These are phyloP conservation scores for Nyctalus aviator DNA, from an alignment of 2,797 vertebrate genomes.

Conservation along the genomic window DNA sequence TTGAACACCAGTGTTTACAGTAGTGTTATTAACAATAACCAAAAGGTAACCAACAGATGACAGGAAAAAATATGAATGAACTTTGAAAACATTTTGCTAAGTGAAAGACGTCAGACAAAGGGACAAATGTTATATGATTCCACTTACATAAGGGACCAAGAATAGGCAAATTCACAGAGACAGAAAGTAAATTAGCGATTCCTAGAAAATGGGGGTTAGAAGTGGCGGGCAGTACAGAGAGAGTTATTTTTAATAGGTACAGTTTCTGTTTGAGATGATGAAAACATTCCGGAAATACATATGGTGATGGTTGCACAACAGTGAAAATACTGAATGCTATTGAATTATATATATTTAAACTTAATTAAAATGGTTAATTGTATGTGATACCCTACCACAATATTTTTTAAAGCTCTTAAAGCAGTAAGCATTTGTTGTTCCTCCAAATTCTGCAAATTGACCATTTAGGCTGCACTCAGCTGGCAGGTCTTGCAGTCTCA, in stretches of 20 bases:
- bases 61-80: neutral
- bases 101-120: neutral
- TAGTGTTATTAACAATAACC: neutral
- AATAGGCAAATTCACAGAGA: neutral
- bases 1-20: neutral
- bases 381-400: neutral
- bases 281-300: neutral
- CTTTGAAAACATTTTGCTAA: neutral
- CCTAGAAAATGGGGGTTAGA: too few relatives aligned
- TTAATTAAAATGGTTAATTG: neutral
- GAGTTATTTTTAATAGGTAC: neutral
- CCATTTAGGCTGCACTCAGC: neutral
- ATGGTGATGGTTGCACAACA: neutral
- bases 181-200: neutral
- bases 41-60: neutral
- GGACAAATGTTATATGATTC: neutral
- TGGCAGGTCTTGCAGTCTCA: neutral
- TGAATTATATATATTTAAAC: neutral
- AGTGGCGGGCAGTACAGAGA: neutral
- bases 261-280: conserved; percentile 21
- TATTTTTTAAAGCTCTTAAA: neutral
- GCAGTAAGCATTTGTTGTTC: neutral
- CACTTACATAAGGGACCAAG: neutral
- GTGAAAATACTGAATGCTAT: neutral
- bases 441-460: neutral